Evolutionary conservation across 2,797 vertebrate species (phyloP), one percentile per base, ranked within the genome.

Genomic region (Danio jaintianensis): DNA sequence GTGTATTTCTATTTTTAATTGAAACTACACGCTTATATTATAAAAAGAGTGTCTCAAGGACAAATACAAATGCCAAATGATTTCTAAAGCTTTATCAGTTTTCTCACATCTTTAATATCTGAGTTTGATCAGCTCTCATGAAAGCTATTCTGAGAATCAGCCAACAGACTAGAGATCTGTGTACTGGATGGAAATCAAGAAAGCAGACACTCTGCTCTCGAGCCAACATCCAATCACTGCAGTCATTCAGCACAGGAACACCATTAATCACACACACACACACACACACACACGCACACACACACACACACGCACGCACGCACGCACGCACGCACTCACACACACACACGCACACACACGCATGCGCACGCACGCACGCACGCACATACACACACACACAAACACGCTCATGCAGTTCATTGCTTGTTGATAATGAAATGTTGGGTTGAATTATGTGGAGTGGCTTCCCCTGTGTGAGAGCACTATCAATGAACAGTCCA

Each of bases 391-490:
- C 73, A 63, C 52, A 75, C 72, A 67, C 36, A 61, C n/a, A n/a
- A n/a, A n/a, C n/a, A n/a, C n/a, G n/a, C 22, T 16, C 40, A 47
- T 62, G 58, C 68, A 64, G 78, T 79, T 58, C 68, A 72, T 43
- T 71, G 67, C 67, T 69, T 71, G 77, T 63, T 79, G 56, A 71
- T 79, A 79, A 79, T 71, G 77, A 79, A 79, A 79, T 53, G 77
- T 79, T 79, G 78, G 78, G 68, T 79, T 79, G 69, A 48, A 79
- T 79, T 79, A 79, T 20, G 59, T 79, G 58, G 68, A 79, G 78
- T 71, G 59, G 56, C 20, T 72, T 72, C 68, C 59, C 72, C 58
- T 55, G 59, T 79, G 68, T 72, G 76, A 79, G 66, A 52, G 36
- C 36, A 62, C n/a, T 61, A 70, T 64, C 69, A 72, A 52, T 64